Conservation (phyloP, 53 echinoderm and acorn worm genomes). For the Temnopleurus reevesii region DNA sequence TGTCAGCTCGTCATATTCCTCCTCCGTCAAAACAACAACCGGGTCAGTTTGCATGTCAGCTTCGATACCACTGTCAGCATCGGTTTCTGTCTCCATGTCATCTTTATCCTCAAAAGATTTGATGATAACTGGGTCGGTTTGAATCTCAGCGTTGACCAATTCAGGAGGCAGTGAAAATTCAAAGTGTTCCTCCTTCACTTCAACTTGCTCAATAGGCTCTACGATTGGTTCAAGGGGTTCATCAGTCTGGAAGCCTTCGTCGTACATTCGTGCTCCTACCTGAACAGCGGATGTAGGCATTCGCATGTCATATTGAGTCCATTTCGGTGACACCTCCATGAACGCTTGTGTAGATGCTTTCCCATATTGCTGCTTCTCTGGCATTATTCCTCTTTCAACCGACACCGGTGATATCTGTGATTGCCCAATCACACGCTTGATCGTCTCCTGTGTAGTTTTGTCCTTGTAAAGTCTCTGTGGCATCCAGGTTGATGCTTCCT, state of each 20-base stretch:
- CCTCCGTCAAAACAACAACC: slow-evolving; percentile 58
- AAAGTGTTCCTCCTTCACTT: neutral
- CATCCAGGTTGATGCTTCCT: slow-evolving; percentile 10
- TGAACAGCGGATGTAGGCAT: neutral
- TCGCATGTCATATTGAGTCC: slow-evolving; percentile 56
- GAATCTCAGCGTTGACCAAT: slow-evolving; percentile 64
- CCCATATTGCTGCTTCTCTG: neutral
- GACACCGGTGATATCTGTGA: slow-evolving; percentile 11
- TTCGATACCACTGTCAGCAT: slow-evolving; percentile 68
- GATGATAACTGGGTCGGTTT: slow-evolving; percentile 80
- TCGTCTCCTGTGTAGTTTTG: neutral
- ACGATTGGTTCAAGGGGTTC: neutral
- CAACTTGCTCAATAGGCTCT: neutral
- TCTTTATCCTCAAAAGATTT: slow-evolving; percentile 56
- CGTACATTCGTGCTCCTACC: neutral
- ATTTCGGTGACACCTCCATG: slow-evolving; percentile 9
- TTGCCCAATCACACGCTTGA: neutral
- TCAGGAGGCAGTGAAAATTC: slow-evolving; percentile 4
- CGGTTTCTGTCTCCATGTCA: slow-evolving; percentile 61
- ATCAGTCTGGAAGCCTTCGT: neutral
- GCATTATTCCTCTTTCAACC: slow-evolving; percentile 7
- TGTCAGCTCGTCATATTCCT: slow-evolving; percentile 36
- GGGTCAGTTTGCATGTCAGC: slow-evolving; percentile 65
- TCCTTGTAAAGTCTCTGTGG: slow-evolving; percentile 1
- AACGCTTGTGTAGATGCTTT: slow-evolving; percentile 57